phyloP scores from a whole-genome alignment of 1,140 invertebrate genomes.

The Saccostrea glomerata region DNA sequence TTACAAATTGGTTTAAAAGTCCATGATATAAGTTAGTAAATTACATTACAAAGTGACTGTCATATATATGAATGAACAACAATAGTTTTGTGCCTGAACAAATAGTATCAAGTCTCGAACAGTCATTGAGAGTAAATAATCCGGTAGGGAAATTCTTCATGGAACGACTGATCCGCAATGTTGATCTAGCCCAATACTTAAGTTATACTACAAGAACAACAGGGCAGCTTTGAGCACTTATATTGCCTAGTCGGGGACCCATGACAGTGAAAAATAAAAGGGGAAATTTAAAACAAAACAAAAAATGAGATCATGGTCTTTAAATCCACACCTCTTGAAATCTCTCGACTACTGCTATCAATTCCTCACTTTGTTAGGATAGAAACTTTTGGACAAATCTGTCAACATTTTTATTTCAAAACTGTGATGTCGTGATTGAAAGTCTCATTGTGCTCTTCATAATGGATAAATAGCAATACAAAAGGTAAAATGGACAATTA shows the following conservation, averaged over 20 bases:
- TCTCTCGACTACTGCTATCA: not conserved
- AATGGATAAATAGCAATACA: not conserved
- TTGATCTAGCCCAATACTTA: not conserved
- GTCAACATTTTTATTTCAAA: not conserved
- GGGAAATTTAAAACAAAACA: conserved; percentile 21
- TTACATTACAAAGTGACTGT: not conserved
- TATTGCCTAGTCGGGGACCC: not conserved
- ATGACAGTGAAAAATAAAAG: not conserved
- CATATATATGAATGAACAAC: not conserved
- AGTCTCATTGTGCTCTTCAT: not conserved
- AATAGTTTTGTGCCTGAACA: conserved; percentile 20
- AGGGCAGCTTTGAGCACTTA: not conserved
- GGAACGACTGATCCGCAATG: not conserved
- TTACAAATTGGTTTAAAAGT: conserved; percentile 33
- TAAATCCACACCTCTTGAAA: not conserved
- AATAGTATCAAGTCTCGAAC: not conserved
- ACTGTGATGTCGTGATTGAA: not conserved
- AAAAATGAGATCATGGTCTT: not conserved
- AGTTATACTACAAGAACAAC: too few species aligned
- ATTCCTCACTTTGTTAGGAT: not conserved
- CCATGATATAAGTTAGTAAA: not conserved
- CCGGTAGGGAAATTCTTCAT: not conserved
- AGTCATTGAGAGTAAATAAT: conserved; percentile 27
- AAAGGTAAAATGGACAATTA: not conserved
- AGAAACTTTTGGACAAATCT: conserved; percentile 13